phyloP scores from a whole-genome alignment of 1,140 invertebrate genomes.

The Drosophila ogumai region DNA sequence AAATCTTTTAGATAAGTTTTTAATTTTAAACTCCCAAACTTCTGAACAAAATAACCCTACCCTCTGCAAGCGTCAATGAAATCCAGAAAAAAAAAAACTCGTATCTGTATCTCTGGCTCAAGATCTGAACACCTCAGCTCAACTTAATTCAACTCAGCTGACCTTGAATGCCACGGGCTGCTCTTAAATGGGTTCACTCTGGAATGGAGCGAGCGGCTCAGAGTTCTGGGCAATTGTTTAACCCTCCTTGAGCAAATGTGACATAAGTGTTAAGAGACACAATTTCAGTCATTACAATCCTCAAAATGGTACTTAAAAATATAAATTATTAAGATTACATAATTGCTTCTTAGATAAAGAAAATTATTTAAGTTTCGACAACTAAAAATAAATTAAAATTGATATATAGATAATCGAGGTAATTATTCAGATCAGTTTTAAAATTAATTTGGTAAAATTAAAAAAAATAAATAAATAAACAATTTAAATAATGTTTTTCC shows the following conservation, averaged over 20 bases:
- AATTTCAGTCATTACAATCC: neutral
- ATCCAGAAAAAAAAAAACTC: constrained; percentile 26
- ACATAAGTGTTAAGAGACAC: neutral
- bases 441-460: too few relatives aligned
- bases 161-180: constrained; percentile 67
- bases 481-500: too few relatives aligned
- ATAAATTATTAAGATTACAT: rapidly evolving
- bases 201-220: constrained; percentile 2
- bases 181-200: constrained; percentile 69
- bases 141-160: constrained; percentile 54
- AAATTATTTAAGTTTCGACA: too few relatives aligned
- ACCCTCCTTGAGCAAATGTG: constrained; percentile 5
- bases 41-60: neutral
- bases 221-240: constrained; percentile 27
- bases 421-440: too few relatives aligned
- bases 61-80: neutral
- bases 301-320: neutral
- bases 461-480: too few relatives aligned
- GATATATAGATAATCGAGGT: too few relatives aligned
- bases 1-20: neutral
- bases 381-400: too few relatives aligned
- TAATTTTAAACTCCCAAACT: neutral
- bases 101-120: constrained; percentile 65
- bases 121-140: constrained; percentile 73
- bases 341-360: neutral